Evolutionary conservation across 2,113 vertebrate species (phyloP), one percentile per base, ranked within the genome.

Genomic region (Podocnemis expansa): DNA sequence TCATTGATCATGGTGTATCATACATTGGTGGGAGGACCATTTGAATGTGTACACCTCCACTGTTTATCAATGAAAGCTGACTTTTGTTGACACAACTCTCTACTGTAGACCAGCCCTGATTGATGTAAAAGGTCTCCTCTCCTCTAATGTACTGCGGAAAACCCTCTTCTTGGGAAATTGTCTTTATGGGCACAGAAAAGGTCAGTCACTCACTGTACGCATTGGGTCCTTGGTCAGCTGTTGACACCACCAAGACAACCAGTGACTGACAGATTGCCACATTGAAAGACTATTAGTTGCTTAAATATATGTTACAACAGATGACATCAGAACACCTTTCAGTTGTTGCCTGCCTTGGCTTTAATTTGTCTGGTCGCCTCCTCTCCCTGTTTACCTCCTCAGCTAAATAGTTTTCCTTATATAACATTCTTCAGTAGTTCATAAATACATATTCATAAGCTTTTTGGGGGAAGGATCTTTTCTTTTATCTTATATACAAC

Each of bases 91-190:
- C 51, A 52, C 16, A 52, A 52, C 51, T 52, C 51, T 52, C 51
- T 52, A 52, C 5, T 52, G 51, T 52, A 52, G 51, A 52, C 51
- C 14, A 16, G 13, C 51, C 51, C 51, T 19, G 13, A 6, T 1
- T 2, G 10, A 1, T 8, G 1, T 10, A 52, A 5, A 43, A 14
- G 13, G 1, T 58, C 13, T 60, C 43, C 0, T 0, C 0, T 78
- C 4, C 12, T 4, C 5, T 1, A 43, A 22, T 67, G 34, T 21
- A 67, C 34, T 67, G 19, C 5, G 10, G 0, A 11, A 3, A 56
- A 3, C 8, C 4, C 0, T 52, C 2, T 5, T 8, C 1, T 31
- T 38, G 11, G 0, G 1, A 4, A 38, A 2, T 17, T 13, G 54
- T 80, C 31, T 6, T 8, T 2, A 1, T 25, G 4, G 0, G 5